phyloP scores from a whole-genome alignment of 2,797 vertebrate genomes.

The Balearica regulorum region DNA sequence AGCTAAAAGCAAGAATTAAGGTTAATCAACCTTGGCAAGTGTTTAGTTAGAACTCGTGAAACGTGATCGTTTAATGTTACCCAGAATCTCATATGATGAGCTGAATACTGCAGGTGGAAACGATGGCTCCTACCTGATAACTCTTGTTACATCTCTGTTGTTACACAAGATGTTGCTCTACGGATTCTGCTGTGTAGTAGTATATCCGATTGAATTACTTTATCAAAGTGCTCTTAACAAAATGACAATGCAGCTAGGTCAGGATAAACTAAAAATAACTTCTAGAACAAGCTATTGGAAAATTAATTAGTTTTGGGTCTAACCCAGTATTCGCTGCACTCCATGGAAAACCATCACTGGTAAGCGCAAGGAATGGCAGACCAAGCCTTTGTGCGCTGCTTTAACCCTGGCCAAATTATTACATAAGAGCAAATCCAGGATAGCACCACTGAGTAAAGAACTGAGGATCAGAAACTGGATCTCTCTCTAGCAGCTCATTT shows the following conservation, averaged over 20 bases:
- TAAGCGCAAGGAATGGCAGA: not conserved
- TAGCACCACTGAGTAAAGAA: not conserved
- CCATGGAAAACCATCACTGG: not conserved
- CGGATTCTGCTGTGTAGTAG: not conserved
- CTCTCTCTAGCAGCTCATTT: not conserved
- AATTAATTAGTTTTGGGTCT: conserved; percentile 51
- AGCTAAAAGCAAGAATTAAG: not conserved
- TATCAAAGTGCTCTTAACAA: not conserved
- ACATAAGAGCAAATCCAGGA: not conserved
- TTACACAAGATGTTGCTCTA: not conserved
- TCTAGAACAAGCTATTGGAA: conserved; percentile 9
- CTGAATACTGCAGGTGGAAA: not conserved
- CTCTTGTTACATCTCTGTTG: not conserved
- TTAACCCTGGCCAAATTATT: not conserved
- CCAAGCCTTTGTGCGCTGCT: not conserved
- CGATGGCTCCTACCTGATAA: not conserved
- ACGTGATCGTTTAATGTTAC: not conserved
- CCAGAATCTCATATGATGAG: not conserved
- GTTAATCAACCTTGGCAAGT: not conserved
- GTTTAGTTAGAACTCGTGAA: not conserved
- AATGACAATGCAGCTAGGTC: conserved; percentile 37
- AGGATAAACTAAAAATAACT: conserved; percentile 60
- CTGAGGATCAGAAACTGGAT: not conserved
- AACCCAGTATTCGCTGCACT: not conserved
- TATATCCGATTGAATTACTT: not conserved